Evolutionary conservation across 2,113 vertebrate species (phyloP).

Genomic region (Lagopus leucura): DNA sequence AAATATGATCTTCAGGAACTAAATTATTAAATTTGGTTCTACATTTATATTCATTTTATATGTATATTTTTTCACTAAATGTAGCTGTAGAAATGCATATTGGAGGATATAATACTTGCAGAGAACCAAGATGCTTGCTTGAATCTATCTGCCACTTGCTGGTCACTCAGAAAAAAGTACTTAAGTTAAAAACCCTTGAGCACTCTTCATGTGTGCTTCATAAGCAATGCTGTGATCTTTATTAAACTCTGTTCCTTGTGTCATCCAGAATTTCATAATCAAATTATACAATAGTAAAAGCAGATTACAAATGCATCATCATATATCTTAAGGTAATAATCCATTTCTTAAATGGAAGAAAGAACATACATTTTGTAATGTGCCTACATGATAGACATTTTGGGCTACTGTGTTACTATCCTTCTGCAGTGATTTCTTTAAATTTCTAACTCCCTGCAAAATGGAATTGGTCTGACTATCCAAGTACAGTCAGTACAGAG

Average conservation of each 20-base stretch:
- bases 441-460: not conserved
- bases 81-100: not conserved
- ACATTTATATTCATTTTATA: not conserved
- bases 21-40: not conserved
- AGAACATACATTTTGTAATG: not conserved
- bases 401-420: not conserved
- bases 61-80: not conserved
- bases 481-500: not conserved
- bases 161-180: not conserved
- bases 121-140: not conserved
- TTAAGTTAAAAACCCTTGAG: not conserved
- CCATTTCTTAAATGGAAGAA: not conserved
- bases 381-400: not conserved
- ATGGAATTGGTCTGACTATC: not conserved
- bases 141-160: not conserved
- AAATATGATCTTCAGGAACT: not conserved
- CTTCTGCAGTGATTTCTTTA: not conserved
- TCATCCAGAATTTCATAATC: not conserved
- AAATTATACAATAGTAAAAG: not conserved
- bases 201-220: not conserved
- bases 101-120: not conserved
- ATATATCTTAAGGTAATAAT: not conserved
- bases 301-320: not conserved
- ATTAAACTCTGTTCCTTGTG: not conserved
- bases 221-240: not conserved